Conservation (phyloP, 2,797 vertebrate species). For the Cynodonichthys magdalenae region DNA sequence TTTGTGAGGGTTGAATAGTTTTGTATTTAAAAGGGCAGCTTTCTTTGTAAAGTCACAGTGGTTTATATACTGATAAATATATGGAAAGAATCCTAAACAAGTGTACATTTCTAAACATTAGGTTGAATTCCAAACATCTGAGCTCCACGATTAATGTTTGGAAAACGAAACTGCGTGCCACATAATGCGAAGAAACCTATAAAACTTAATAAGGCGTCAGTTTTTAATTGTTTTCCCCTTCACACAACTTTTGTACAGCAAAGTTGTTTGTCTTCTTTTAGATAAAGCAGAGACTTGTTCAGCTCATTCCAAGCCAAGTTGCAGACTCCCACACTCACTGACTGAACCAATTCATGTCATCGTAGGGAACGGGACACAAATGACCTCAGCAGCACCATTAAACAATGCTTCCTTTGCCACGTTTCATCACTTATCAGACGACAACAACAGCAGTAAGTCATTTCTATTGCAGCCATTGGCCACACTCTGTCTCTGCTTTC, state of each 20-base stretch:
- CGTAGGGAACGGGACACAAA: constrained; percentile 33
- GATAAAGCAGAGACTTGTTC: constrained; percentile 66
- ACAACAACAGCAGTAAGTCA: constrained; percentile 25
- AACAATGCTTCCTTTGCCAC: constrained; percentile 54
- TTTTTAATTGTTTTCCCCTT: constrained; percentile 40
- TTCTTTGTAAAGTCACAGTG: background rate
- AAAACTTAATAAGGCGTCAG: constrained; percentile 33
- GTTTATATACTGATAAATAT: constrained; percentile 30
- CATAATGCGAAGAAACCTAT: background rate
- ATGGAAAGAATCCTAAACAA: constrained; percentile 10
- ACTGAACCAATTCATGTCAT: constrained; percentile 53
- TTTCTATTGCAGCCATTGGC: constrained; percentile 16
- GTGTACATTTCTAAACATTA: constrained; percentile 10
- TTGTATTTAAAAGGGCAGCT: constrained; percentile 43
- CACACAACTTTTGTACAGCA: constrained; percentile 43
- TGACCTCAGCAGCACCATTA: constrained; percentile 47
- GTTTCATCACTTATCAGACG: constrained; percentile 30
- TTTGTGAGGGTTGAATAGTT: constrained; percentile 56
- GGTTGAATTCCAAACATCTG: constrained; percentile 7
- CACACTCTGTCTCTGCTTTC: constrained; percentile 5
- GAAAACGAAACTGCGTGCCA: too few species aligned
- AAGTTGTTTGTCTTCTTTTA: constrained; percentile 54
- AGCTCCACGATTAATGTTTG: background rate
- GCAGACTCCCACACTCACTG: constrained; percentile 57
- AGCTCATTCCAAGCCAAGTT: constrained; percentile 12